phyloP scores from a whole-genome alignment of 2,888 invertebrate genomes.

The Aromia moschata region DNA sequence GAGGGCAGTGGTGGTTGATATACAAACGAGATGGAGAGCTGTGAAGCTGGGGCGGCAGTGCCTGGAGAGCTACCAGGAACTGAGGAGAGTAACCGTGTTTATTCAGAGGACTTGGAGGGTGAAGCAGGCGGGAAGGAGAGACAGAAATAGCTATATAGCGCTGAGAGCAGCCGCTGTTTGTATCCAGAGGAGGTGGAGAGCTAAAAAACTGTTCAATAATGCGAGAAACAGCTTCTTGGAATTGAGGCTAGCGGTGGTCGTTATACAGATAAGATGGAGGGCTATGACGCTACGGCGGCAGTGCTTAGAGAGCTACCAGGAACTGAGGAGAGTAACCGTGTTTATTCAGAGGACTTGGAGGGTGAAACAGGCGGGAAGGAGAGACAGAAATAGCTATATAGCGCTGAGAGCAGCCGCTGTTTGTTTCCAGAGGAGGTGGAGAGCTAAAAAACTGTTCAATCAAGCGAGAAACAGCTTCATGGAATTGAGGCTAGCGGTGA shows the following conservation, averaged over 20 bases:
- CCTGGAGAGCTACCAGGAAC: conserved; percentile 41
- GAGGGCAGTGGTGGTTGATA: conserved; percentile 36
- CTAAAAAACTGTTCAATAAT: conserved; percentile 6
- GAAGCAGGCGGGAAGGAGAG: conserved; percentile 38
- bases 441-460: conserved; percentile 44
- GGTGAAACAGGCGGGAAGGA: conserved; percentile 37
- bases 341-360: conserved; percentile 58
- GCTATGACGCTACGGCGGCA: conserved; percentile 52
- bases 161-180: conserved; percentile 5
- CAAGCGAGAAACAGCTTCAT: conserved; percentile 39
- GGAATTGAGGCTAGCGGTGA: conserved; percentile 32
- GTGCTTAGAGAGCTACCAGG: conserved; percentile 49
- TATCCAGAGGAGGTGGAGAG: conserved; percentile 1
- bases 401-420: conserved; percentile 49
- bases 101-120: conserved; percentile 49
- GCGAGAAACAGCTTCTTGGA: not conserved
- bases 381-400: conserved; percentile 13
- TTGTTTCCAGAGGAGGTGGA: conserved; percentile 52
- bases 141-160: conserved; percentile 29
- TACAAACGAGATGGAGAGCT: conserved; percentile 34
- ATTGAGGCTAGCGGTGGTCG: conserved; percentile 15
- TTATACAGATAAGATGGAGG: conserved; percentile 49
- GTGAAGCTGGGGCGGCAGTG: conserved; percentile 38
- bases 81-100: conserved; percentile 49
- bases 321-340: conserved; percentile 53